These are phyloP conservation scores for Fregetta grallaria DNA, from an alignment of 2,113 vertebrate species.

Conservation along the genomic window DNA sequence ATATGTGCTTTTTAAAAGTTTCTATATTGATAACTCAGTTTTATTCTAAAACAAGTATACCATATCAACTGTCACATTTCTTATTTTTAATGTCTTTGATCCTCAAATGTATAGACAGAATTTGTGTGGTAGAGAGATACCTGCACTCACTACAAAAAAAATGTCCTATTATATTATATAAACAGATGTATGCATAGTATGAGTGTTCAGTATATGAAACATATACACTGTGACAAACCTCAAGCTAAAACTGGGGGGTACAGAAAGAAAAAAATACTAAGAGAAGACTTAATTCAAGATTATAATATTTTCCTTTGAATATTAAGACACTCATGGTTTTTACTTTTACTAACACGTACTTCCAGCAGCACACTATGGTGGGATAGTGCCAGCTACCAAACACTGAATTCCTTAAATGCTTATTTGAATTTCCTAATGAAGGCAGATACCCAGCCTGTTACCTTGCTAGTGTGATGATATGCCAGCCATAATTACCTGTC, in stretches of 20 bases:
- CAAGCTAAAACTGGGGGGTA: not conserved
- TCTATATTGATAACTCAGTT: not conserved
- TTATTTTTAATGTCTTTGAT: not conserved
- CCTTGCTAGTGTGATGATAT: not conserved
- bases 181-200: not conserved
- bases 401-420: not conserved
- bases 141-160: not conserved
- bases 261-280: not conserved
- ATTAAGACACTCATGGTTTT: not conserved
- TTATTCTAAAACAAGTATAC: not conserved
- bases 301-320: not conserved
- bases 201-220: not conserved
- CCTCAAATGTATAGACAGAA: not conserved
- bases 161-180: not conserved
- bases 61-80: not conserved
- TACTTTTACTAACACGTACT: not conserved
- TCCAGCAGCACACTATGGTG: not conserved
- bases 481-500: slow-evolving; percentile 83
- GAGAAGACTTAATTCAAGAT: not conserved
- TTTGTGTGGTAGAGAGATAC: not conserved
- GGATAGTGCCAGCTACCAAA: not conserved
- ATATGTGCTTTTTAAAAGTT: not conserved
- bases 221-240: not conserved
- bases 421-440: not conserved
- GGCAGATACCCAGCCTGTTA: not conserved